These are phyloP conservation scores for Lamprologus sp. DNA, from an alignment of 2,113 vertebrate genomes.

Conservation along the genomic window DNA sequence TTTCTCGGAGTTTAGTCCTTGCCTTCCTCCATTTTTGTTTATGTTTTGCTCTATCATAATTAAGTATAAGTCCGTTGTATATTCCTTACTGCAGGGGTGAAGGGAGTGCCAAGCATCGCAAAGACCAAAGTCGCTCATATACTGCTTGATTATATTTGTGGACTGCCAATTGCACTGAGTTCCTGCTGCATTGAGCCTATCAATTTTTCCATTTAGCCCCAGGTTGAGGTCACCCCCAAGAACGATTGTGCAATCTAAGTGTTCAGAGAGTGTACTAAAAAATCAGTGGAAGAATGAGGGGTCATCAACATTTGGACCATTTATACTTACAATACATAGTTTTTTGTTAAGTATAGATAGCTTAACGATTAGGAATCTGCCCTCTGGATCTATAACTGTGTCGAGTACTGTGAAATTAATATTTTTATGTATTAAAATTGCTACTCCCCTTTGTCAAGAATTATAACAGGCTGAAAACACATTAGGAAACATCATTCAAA, in stretches of 20 bases:
- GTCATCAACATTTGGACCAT: not conserved
- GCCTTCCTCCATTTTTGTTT: not conserved
- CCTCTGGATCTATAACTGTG: not conserved
- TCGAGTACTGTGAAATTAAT: not conserved
- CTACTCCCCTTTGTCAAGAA: not conserved
- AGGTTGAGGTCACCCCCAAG: not conserved
- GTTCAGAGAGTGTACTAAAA: not conserved
- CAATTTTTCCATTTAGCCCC: not conserved
- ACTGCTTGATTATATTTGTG: not conserved
- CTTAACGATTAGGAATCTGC: not conserved
- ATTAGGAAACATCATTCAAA: not conserved
- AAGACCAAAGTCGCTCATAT: not conserved
- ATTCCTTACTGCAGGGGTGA: not conserved
- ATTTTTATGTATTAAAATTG: not conserved
- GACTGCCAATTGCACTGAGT: not conserved
- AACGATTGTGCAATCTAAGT: not conserved
- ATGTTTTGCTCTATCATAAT: not conserved
- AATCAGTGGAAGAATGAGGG: not conserved
- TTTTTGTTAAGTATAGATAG: not conserved
- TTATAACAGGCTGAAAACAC: not conserved
- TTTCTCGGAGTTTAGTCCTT: rapidly evolving
- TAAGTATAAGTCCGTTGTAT: rapidly evolving
- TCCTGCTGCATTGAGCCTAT: not conserved
- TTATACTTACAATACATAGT: not conserved
- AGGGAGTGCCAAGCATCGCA: not conserved